Conservation (phyloP, 64 coral and sea anemone species). For the Actinia equina region DNA sequence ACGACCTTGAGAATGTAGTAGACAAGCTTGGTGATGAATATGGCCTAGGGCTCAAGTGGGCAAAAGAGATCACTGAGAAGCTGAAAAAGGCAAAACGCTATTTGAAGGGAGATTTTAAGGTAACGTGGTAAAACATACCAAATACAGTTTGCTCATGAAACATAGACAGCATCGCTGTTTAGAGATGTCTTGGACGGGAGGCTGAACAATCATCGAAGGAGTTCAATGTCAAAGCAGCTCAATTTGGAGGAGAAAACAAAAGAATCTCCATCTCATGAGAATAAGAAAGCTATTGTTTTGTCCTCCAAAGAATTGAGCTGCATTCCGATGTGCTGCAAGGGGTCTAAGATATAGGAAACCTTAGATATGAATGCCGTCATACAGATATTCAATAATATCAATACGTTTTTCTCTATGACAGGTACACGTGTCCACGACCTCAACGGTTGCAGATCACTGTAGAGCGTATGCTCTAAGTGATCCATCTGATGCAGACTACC, state of each 20-base stretch:
- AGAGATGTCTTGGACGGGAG: too few species aligned
- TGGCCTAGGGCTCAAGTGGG: slow-evolving; percentile 52
- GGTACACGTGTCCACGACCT: slow-evolving; percentile 17
- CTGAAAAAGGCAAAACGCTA: slow-evolving; percentile 62
- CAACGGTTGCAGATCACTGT: slow-evolving; percentile 27
- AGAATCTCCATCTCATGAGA: too few species aligned
- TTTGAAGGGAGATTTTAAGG: slow-evolving; percentile 58
- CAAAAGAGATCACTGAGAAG: slow-evolving; percentile 46
- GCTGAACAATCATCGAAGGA: too few species aligned
- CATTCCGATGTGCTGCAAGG: too few species aligned
- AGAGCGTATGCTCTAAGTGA: slow-evolving; percentile 32
- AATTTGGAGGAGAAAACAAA: too few species aligned
- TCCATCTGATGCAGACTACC: slow-evolving; percentile 37
- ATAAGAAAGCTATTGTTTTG: too few species aligned
- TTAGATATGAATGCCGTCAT: too few species aligned
- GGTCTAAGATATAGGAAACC: too few species aligned
- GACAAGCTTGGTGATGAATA: slow-evolving; percentile 66
- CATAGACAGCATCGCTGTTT: too few species aligned
- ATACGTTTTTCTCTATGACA: not conserved
- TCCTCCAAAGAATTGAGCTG: too few species aligned
- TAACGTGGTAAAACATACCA: not conserved
- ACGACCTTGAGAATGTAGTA: slow-evolving; percentile 54
- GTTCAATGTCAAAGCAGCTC: too few species aligned
- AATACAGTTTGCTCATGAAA: not conserved
- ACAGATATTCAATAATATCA: too few species aligned